These are phyloP conservation scores for Drosophila kambysellisi DNA, from an alignment of 2,888 invertebrate genomes.

Conservation along the genomic window DNA sequence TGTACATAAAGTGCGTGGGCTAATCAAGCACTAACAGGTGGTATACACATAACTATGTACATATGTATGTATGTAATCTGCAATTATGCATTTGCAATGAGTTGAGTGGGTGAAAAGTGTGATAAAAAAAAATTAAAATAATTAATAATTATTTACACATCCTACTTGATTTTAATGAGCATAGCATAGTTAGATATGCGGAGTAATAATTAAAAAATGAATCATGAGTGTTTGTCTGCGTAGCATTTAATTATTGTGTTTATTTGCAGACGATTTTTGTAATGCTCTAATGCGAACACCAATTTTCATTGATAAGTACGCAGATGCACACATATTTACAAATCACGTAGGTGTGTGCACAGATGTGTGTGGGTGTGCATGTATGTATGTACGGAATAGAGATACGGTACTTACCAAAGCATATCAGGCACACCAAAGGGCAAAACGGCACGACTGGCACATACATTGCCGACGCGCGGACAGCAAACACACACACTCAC, in stretches of 20 bases:
- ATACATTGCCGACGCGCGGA: constrained; percentile 70
- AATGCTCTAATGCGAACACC: constrained; percentile 37
- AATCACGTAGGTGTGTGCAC: constrained; percentile 11
- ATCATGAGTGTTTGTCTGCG: background rate
- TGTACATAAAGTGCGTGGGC: constrained; percentile 21
- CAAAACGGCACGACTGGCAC: constrained; percentile 74
- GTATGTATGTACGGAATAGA: constrained; percentile 46
- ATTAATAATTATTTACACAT: background rate
- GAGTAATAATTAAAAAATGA: background rate
- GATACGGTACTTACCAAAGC: constrained; percentile 69
- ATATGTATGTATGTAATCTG: background rate
- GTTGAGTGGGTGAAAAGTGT: background rate
- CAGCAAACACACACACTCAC: constrained; percentile 15
- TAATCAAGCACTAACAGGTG: constrained; percentile 31
- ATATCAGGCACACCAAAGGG: constrained; percentile 75
- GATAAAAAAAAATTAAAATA: background rate
- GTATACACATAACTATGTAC: constrained; percentile 17
- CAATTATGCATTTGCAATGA: background rate
- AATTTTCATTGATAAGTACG: constrained; percentile 60
- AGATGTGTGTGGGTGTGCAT: constrained; percentile 1
- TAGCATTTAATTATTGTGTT: background rate
- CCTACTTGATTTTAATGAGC: background rate
- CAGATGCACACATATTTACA: constrained; percentile 23
- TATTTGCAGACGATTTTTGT: background rate
- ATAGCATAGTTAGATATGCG: background rate